Evolutionary conservation across 2,888 invertebrate species (phyloP).

Genomic region (Axea sp.): DNA sequence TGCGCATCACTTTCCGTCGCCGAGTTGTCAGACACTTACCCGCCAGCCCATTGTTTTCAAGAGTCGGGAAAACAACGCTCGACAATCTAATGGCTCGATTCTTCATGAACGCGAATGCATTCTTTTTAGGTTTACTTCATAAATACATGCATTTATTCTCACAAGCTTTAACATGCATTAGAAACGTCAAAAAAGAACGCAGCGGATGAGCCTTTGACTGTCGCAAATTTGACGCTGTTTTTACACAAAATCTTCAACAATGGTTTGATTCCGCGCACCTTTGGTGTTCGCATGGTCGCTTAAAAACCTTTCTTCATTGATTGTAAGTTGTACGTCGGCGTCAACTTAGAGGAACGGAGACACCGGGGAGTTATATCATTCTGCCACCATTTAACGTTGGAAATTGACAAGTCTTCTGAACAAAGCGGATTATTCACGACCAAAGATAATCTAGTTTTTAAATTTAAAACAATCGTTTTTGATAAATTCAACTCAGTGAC

Average conservation of each 20-base stretch:
- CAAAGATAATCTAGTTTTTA: conserved; percentile 44
- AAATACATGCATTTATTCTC: conserved; percentile 23
- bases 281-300: conserved; percentile 5
- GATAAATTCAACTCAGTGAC: too few species aligned
- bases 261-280: neutral
- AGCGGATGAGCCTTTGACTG: conserved; percentile 1
- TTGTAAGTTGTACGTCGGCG: neutral
- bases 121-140: conserved; percentile 32
- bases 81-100: conserved; percentile 51
- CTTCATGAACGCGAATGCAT: conserved; percentile 45
- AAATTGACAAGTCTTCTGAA: conserved; percentile 38
- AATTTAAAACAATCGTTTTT: too few species aligned
- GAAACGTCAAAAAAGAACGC: neutral
- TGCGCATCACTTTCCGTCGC: conserved; percentile 49
- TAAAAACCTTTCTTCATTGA: conserved; percentile 30
- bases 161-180: conserved; percentile 15
- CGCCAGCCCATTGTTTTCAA: conserved; percentile 49
- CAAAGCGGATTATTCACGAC: conserved; percentile 28
- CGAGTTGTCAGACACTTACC: conserved; percentile 54
- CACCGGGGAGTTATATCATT: too few species aligned
- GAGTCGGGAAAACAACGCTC: conserved; percentile 54
- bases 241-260: conserved; percentile 5
- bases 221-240: conserved; percentile 8
- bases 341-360: too few species aligned
- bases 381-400: conserved; percentile 38